Percentiles rank a stretch among this genome's conserved stretches.
Conservation (phyloP, 30 jellyfish, hydroid and myxozoan genomes). For the Morbakka virulenta region DNA sequence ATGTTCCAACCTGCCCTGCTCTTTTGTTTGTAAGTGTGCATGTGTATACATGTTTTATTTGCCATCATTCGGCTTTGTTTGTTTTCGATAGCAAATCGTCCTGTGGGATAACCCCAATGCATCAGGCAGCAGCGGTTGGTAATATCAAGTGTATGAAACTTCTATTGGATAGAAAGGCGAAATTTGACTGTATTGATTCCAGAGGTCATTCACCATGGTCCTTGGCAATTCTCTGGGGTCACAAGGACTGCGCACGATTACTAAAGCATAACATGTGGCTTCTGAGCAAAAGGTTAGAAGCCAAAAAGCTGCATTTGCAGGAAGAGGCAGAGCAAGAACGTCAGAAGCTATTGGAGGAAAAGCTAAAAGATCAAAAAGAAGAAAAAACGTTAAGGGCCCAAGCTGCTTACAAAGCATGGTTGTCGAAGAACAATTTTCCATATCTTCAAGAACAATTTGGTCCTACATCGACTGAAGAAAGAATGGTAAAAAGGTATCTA, state of each 20-base stretch:
- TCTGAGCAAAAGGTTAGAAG: conserved; percentile 41
- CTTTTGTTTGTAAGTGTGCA: too few species aligned
- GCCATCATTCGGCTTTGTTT: too few species aligned
- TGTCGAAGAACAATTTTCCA: conserved; percentile 36
- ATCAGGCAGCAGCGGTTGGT: conserved; percentile 73
- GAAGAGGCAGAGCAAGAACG: conserved; percentile 14
- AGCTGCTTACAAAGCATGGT: conserved; percentile 56
- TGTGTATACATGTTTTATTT: too few species aligned
- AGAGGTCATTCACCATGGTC: conserved; percentile 56
- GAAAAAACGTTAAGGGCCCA: conserved; percentile 55
- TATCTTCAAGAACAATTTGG: conserved; percentile 39
- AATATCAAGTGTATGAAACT: conserved; percentile 42
- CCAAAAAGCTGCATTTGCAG: conserved; percentile 5
- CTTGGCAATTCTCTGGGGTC: conserved; percentile 51
- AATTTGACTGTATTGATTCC: conserved; percentile 32
- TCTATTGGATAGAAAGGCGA: conserved; percentile 29
- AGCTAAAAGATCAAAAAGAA: conserved; percentile 10
- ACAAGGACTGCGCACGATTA: conserved; percentile 47
- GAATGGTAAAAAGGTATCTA: background rate
- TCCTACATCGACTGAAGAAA: conserved; percentile 12
- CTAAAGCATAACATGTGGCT: conserved; percentile 56
- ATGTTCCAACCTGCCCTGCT: too few species aligned
- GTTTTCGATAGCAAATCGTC: conserved; percentile 15
- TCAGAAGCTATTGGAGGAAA: conserved; percentile 10
- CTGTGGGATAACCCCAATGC: conserved; percentile 67